Base-by-base conservation (phyloP, 2,888 invertebrate genomes). In the Enoplolaimus lenunculus region DNA sequence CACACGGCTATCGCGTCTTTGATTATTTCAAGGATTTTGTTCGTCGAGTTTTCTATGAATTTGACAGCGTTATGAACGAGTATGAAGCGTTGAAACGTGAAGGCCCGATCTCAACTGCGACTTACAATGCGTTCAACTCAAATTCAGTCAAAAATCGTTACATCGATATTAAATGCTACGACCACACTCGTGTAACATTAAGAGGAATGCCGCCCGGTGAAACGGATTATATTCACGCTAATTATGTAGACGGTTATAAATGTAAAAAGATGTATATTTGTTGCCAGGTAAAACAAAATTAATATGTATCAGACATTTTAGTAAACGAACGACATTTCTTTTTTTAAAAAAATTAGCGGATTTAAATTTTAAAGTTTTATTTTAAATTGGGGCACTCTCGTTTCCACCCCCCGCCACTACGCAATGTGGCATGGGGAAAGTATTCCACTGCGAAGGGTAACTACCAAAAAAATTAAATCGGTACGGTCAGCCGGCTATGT, bases 221-320 rank as follows among this genome's bases (percentile, higher is more conserved):
- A 1, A 21, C n/a, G 1, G 72, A 72, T 67, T 72, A 72, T 59
- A 73, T 72, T 26, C 68, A 72, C 59, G 72, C 72, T 30, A 72
- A 72, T 34, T 72, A 69, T 29, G 65, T 72, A 35, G 72, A 69
- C 57, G 70, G 72, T 31, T 65, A 68, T 29, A 28, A 60, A 28
- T 28, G 31, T 21, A 28, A n/a, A 3, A 33, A 68, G 2, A 64
- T 69, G 1, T 72, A 73, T 34, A 72, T 72, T 62, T n/a, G 34
- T 21, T 69, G 69, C 1, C 72, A 72, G 35, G 70, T 70, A 30
- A 67, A n/a, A n/a, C n/a, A 35, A 13, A 64, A 64, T 7, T 30
- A n/a, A 13, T 13, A 30, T 30, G 13, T 28, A 57, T 13, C 13
- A 21, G n/a, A 57, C 57, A 16, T 16, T n/a, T 57, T n/a, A 57